Conservation (phyloP, 2,888 invertebrate genomes). For the Noctua janthina region DNA sequence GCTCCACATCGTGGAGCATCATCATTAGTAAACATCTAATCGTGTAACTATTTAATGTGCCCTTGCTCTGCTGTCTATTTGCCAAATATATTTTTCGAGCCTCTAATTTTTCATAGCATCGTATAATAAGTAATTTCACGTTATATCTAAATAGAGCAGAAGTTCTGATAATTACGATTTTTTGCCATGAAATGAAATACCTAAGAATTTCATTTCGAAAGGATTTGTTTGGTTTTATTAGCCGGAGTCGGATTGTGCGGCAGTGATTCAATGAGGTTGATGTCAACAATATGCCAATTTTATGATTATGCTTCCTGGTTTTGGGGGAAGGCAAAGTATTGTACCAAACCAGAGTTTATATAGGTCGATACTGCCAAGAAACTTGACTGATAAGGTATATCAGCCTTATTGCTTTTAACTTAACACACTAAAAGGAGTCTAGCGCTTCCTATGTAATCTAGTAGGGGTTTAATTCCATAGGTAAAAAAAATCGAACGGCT, state of each 20-base stretch:
- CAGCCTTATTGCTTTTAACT: too few species aligned
- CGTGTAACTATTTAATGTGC: background rate
- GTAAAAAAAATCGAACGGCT: too few species aligned
- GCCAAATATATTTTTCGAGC: constrained; percentile 30
- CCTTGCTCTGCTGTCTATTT: background rate
- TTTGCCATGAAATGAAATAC: too few species aligned
- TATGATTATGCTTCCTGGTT: background rate
- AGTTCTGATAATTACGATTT: background rate
- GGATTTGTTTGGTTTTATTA: background rate
- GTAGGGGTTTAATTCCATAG: too few species aligned
- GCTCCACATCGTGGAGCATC: too few species aligned
- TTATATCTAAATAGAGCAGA: background rate
- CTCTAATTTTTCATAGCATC: background rate
- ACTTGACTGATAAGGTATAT: too few species aligned
- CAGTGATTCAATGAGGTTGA: background rate
- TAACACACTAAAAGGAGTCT: too few species aligned
- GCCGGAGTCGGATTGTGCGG: too few species aligned
- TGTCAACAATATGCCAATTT: background rate
- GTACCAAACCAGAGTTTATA: too few species aligned
- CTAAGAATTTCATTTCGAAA: background rate
- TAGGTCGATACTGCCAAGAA: too few species aligned
- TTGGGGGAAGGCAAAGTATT: too few species aligned
- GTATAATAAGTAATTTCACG: background rate
- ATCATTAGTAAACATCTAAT: background rate
- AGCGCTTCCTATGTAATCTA: too few species aligned